phyloP scores from a whole-genome alignment of 2,888 invertebrate species.

The Amiota communis region DNA sequence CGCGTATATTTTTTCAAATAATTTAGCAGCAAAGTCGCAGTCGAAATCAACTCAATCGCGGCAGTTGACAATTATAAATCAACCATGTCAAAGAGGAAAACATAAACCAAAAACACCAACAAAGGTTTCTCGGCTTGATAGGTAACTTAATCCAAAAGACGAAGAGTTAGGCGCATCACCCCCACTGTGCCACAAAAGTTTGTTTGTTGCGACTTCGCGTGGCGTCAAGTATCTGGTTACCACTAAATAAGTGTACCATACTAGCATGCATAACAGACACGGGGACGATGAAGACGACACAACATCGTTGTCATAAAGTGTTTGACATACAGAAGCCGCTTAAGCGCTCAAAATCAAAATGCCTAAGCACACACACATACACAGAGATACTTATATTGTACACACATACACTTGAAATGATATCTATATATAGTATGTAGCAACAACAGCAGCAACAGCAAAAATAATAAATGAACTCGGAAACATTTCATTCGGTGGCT shows the following conservation, averaged over 20 bases:
- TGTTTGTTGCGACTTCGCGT: background rate
- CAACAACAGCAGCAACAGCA: slow-evolving; percentile 34
- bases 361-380: background rate
- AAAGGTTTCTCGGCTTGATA: background rate
- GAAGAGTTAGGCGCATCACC: background rate
- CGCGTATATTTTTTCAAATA: slow-evolving; percentile 48
- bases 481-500: slow-evolving; percentile 41
- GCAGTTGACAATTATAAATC: slow-evolving; percentile 56
- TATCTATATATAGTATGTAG: slow-evolving; percentile 30
- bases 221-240: slow-evolving; percentile 52
- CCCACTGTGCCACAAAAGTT: background rate
- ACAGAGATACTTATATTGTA: too few relatives aligned
- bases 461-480: slow-evolving; percentile 29
- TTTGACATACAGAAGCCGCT: slow-evolving; percentile 69
- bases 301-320: slow-evolving; percentile 44
- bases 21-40: slow-evolving; percentile 54
- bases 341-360: slow-evolving; percentile 50
- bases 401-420: slow-evolving; percentile 18
- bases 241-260: background rate
- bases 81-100: slow-evolving; percentile 37
- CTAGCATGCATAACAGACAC: too few relatives aligned
- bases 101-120: background rate
- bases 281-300: background rate
- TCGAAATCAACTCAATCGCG: background rate
- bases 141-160: slow-evolving; percentile 48